phyloP scores from a whole-genome alignment of 2,797 vertebrate genomes.

The Coracias cyanogaster region DNA sequence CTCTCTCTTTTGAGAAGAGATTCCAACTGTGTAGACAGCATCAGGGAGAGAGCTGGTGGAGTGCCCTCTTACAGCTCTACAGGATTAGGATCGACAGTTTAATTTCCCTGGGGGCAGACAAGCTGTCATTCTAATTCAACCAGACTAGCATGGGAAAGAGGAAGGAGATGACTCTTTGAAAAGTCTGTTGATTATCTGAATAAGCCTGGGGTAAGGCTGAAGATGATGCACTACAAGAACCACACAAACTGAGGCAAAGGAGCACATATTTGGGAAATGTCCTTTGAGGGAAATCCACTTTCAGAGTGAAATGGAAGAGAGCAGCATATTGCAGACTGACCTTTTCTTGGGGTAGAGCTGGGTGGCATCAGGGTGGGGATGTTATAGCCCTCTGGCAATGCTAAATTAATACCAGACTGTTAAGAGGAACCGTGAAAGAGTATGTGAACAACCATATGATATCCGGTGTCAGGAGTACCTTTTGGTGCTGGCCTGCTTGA shows the following conservation, averaged over 20 bases:
- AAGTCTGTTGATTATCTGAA: slow-evolving; percentile 43
- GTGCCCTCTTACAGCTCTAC: slow-evolving; percentile 54
- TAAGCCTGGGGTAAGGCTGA: slow-evolving; percentile 16
- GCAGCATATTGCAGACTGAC: not conserved
- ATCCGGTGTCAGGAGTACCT: not conserved
- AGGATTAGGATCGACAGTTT: slow-evolving; percentile 68
- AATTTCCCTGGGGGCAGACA: slow-evolving; percentile 60
- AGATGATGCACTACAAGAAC: not conserved
- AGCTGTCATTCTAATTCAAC: slow-evolving; percentile 34
- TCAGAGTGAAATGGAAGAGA: not conserved
- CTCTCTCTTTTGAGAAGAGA: slow-evolving; percentile 65
- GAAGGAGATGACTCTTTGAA: slow-evolving; percentile 32
- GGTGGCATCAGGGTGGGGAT: not conserved
- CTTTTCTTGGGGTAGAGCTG: not conserved
- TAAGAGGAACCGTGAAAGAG: not conserved
- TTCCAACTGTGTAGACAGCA: slow-evolving; percentile 63
- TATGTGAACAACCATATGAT: not conserved
- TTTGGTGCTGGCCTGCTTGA: not conserved
- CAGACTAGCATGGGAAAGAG: slow-evolving; percentile 22
- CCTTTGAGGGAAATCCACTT: not conserved
- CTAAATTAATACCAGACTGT: not conserved
- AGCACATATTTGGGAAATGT: not conserved
- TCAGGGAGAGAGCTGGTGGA: slow-evolving; percentile 54
- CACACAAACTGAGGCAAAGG: not conserved
- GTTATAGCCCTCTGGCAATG: not conserved